Percentiles rank a stretch among this genome's conserved stretches.
Conservation (phyloP, 2,797 vertebrate genomes). For the Trichosurus vulpecula region DNA sequence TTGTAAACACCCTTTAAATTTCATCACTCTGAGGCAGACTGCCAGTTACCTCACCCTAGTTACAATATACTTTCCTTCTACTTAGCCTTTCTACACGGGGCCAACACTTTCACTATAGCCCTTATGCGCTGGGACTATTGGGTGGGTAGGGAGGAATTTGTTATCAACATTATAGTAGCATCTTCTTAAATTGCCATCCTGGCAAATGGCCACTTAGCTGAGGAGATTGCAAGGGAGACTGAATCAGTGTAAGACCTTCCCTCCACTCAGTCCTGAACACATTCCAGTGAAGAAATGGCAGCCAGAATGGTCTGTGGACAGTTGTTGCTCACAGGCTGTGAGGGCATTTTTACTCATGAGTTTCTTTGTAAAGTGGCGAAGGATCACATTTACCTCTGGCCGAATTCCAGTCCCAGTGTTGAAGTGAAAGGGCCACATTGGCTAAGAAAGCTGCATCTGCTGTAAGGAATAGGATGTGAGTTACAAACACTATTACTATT, state of each 20-base stretch:
- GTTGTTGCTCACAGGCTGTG: not conserved
- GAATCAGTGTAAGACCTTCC: not conserved
- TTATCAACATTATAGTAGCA: too few species aligned
- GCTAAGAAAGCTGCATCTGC: not conserved
- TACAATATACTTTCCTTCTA: not conserved
- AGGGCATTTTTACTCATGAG: not conserved
- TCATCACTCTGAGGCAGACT: not conserved
- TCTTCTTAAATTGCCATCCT: constrained; percentile 5
- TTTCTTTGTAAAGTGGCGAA: not conserved
- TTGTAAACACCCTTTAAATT: not conserved
- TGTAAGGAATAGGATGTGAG: not conserved
- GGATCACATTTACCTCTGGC: not conserved
- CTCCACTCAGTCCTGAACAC: not conserved
- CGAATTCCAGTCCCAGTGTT: not conserved
- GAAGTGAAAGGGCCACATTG: not conserved
- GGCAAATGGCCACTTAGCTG: not conserved
- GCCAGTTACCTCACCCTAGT: not conserved
- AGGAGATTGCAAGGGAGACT: not conserved
- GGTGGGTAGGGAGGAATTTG: not conserved
- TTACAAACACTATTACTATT: not conserved
- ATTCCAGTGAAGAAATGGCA: not conserved
- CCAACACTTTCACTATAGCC: not conserved
- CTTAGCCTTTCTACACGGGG: not conserved
- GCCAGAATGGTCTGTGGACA: not conserved
- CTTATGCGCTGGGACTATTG: not conserved